These are phyloP conservation scores for Euphonia xanthogaster DNA, from an alignment of 2,797 vertebrate species.

Conservation along the genomic window DNA sequence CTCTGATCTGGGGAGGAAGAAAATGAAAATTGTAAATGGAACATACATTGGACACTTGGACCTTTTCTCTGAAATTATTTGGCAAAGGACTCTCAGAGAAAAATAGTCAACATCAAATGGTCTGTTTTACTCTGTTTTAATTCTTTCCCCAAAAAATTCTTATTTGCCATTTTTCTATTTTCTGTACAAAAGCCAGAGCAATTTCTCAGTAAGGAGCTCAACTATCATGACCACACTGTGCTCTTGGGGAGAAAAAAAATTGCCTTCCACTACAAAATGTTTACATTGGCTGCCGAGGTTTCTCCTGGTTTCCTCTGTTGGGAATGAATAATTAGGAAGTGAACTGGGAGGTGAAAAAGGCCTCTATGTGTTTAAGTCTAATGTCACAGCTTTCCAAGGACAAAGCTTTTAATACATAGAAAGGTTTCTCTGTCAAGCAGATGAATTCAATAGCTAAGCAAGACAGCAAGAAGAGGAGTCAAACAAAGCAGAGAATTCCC, in stretches of 20 bases:
- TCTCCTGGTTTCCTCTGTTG: slow-evolving; percentile 63
- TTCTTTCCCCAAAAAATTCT: neutral
- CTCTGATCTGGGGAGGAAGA: neutral
- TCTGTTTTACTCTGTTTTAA: neutral
- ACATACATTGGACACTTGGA: neutral
- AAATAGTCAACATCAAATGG: neutral
- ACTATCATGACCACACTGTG: slow-evolving; percentile 21
- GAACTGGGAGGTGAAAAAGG: slow-evolving; percentile 64
- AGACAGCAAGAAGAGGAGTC: slow-evolving; percentile 28
- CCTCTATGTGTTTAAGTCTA: slow-evolving; percentile 55
- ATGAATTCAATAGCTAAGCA: slow-evolving; percentile 53
- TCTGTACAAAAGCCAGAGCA: neutral
- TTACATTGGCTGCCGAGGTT: slow-evolving; percentile 56
- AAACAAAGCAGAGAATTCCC: slow-evolving; percentile 48
- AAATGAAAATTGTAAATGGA: slow-evolving; percentile 7
- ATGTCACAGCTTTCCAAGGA: slow-evolving; percentile 67
- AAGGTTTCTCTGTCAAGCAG: slow-evolving; percentile 49
- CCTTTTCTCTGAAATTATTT: neutral
- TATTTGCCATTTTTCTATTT: neutral
- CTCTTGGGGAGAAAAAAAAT: slow-evolving; percentile 37
- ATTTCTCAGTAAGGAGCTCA: neutral
- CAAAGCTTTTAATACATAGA: slow-evolving; percentile 45
- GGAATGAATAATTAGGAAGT: slow-evolving; percentile 71
- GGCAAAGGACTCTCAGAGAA: neutral
- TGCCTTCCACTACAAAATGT: slow-evolving; percentile 57